Evolutionary conservation across 2,888 invertebrate species (phyloP), one percentile per base, ranked within the genome.

Genomic region (Agriopis leucophaearia): DNA sequence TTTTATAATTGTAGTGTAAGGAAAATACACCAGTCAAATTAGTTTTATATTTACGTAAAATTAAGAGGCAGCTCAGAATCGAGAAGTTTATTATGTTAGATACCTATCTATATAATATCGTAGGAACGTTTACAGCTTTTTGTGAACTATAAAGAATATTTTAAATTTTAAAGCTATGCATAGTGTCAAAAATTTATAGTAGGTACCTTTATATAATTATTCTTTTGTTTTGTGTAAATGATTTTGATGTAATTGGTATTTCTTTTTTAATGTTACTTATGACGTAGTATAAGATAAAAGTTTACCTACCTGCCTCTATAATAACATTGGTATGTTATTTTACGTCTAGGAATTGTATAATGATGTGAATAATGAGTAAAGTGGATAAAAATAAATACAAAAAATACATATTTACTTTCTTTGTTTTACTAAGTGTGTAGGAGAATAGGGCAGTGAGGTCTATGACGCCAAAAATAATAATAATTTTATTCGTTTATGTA

Each of bases 321-420:
- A 18, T 35, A 35, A 42, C 4, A 16, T 55, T 55, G n/a, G 13
- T 42, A 27, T 18, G 55, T 42, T 55, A 55, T 42, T 42, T 55
- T 42, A n/a, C 38, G n/a, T 38, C 36, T 54, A 54, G n/a, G 51
- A 51, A 51, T n/a, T 51, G 52, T 54, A 54, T 40, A 18, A 55
- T 55, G 42, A 71, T 65, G 65, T 65, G 60, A 69, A 71, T 64
- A 69, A 67, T 67, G 63, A 69, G 57, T 70, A 61, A 61, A 55
- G 64, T 56, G 52, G 64, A 45, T 72, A 70, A 66, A 72, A 51
- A 66, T 58, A 64, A 72, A 18, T 50, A 47, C 50, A 27, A 59
- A 45, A 52, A 40, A 15, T 18, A 48, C 18, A 36, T n/a, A n/a
- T 13, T 61, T 45, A 45, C 42, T 44, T 12, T 64, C 48, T 35